These are phyloP conservation scores for Andrena dorsata DNA, from an alignment of 2,888 invertebrate genomes.

Conservation along the genomic window DNA sequence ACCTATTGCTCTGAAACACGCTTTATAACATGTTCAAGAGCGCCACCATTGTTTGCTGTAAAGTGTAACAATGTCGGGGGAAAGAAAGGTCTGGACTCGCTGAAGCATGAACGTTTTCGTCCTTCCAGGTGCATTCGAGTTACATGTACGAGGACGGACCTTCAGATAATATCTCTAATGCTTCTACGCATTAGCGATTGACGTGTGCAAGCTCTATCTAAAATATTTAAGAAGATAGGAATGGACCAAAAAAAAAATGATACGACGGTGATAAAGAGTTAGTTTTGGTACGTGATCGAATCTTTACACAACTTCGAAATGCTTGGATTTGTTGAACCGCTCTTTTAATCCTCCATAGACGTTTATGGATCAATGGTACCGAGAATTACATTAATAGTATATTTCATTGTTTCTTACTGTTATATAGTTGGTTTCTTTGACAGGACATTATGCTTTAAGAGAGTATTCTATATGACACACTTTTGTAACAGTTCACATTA, in stretches of 20 bases:
- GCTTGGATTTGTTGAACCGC: slow-evolving; percentile 18
- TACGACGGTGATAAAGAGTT: background rate
- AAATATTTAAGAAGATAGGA: slow-evolving; percentile 69
- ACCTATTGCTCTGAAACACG: background rate
- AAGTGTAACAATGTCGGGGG: background rate
- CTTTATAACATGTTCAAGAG: background rate
- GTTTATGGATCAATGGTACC: background rate
- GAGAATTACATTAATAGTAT: slow-evolving; percentile 10
- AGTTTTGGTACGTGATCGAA: slow-evolving; percentile 32
- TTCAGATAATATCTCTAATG: slow-evolving; percentile 35
- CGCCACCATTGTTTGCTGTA: slow-evolving; percentile 4
- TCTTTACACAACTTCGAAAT: slow-evolving; percentile 9
- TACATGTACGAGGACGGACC: slow-evolving; percentile 30
- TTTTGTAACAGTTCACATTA: slow-evolving; percentile 4
- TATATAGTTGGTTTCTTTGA: slow-evolving; percentile 2
- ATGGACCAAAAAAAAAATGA: slow-evolving; percentile 65
- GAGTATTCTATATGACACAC: slow-evolving; percentile 16
- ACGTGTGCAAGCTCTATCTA: slow-evolving; percentile 60
- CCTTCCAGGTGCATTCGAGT: slow-evolving; percentile 29
- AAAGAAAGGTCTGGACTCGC: background rate
- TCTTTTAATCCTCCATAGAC: slow-evolving; percentile 19
- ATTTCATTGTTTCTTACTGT: background rate
- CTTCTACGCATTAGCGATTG: slow-evolving; percentile 41
- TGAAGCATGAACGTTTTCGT: slow-evolving; percentile 36
- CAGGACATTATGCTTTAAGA: background rate